Base-by-base conservation (phyloP, 2,797 vertebrate species). In the Adelosebastes latens region DNA sequence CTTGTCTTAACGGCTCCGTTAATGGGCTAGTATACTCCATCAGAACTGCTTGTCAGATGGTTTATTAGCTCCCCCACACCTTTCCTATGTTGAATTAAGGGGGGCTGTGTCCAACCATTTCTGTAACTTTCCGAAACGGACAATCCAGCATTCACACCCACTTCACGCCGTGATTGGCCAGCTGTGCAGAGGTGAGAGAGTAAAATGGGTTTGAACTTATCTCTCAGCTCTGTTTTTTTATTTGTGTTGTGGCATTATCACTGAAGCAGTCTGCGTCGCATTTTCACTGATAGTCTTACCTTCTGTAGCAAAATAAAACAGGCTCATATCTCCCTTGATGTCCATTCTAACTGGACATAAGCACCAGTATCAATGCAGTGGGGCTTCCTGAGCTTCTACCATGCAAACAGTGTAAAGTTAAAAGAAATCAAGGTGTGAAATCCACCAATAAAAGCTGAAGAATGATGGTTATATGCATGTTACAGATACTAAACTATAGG, bases 401-500 rank as follows among this genome's bases (percentile, higher is more conserved):
- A 46, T 72, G 71, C 73, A 74, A 83, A 77, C 34, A 36, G 55
- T 76, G 56, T 69, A 76, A 70, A 58, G 34, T 61, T 78, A 52
- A 60, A 55, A 62, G 77, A 81, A 62, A 84, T 46, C 4, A 60
- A 31, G 24, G 42, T 20, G 29, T 24, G 11, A 49, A 79, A 78
- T 25, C 49, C 72, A 36, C 60, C 59, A 65, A 75, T 72, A 74
- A 83, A 87, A 79, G 78, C 81, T 14, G 61, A 76, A 67, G 75
- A 81, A 76, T 82, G 60, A 83, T 72, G 84, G 86, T 86, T 87
- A 86, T 88, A 88, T 91, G 92, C 91, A 93, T 94, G 91, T 89
- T 79, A 83, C 77, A 69, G 74, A 85, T 90, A 86, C 70, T 78
- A 72, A 77, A 78, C 55, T 88, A 85, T 73, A 81, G 63, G 80